A percentile compares a stretch with the other conserved stretches of the same genome.
Conservation (phyloP, 2,888 invertebrate species). For the Volucella inflata region DNA sequence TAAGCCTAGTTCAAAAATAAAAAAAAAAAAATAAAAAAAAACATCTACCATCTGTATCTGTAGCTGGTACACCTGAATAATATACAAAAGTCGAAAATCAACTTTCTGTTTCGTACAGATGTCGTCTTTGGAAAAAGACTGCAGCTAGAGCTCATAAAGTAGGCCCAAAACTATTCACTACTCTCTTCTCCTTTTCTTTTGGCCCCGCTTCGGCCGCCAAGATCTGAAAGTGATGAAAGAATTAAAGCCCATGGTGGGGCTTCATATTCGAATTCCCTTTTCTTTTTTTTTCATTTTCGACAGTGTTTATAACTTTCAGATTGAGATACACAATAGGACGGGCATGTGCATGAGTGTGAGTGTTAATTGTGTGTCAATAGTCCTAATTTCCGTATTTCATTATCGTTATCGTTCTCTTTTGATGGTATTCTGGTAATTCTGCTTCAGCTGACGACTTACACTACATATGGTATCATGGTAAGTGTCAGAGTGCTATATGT, state of each 20-base stretch:
- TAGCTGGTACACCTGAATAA: constrained; percentile 6
- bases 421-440: too few relatives aligned
- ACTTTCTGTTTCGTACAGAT: constrained; percentile 68
- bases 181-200: constrained; percentile 1
- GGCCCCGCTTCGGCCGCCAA: not conserved
- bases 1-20: not conserved
- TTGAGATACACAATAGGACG: not conserved
- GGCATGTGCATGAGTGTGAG: constrained; percentile 3
- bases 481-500: not conserved
- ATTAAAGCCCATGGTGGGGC: constrained; percentile 39
- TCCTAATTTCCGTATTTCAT: constrained; percentile 71
- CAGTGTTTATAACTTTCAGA: constrained; percentile 1
- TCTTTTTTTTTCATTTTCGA: not conserved
- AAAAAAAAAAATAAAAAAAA: not conserved
- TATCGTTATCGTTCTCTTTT: constrained; percentile 8
- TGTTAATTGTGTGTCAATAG: constrained; percentile 62
- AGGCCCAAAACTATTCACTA: constrained; percentile 55
- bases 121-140: constrained; percentile 34
- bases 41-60: not conserved
- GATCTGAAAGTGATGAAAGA: constrained; percentile 68
- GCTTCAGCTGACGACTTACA: not conserved
- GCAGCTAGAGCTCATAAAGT: constrained; percentile 42
- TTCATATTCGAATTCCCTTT: constrained; percentile 19
- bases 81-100: constrained; percentile 62
- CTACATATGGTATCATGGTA: not conserved